These are phyloP conservation scores for Papilio polytes DNA, from an alignment of 1,140 invertebrate genomes.

Conservation along the genomic window DNA sequence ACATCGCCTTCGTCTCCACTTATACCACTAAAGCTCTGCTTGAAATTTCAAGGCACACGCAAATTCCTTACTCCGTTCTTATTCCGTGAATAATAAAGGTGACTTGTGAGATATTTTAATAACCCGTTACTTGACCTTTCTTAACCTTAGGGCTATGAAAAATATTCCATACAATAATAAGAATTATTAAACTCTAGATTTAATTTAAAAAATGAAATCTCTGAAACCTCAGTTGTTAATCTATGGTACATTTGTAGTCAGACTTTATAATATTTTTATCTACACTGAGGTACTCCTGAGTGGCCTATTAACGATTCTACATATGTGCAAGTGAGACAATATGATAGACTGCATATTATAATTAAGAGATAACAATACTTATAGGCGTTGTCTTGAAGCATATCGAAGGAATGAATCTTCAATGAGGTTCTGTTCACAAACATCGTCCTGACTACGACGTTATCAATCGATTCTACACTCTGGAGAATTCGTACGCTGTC, in stretches of 20 bases:
- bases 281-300: no score
- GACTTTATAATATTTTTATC: no score
- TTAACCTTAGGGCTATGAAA: neutral
- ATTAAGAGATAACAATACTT: neutral
- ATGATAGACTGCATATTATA: neutral
- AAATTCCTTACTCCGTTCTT: constrained; percentile 18
- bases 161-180: neutral
- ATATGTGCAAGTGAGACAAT: no score
- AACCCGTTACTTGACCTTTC: neutral
- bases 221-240: neutral
- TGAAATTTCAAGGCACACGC: constrained; percentile 11
- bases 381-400: neutral
- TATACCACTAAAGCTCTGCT: constrained; percentile 8
- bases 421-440: constrained; percentile 17
- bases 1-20: constrained; percentile 8
- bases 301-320: no score
- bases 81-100: neutral
- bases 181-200: neutral
- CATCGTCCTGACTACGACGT: constrained; percentile 11
- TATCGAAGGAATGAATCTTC: constrained; percentile 15
- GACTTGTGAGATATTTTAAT: constrained; percentile 2
- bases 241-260: no score
- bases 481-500: constrained; percentile 13
- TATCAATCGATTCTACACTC: constrained; percentile 20
- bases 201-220: neutral